Base-by-base conservation (phyloP, 2,888 invertebrate genomes). In the Choreutis nemorana region DNA sequence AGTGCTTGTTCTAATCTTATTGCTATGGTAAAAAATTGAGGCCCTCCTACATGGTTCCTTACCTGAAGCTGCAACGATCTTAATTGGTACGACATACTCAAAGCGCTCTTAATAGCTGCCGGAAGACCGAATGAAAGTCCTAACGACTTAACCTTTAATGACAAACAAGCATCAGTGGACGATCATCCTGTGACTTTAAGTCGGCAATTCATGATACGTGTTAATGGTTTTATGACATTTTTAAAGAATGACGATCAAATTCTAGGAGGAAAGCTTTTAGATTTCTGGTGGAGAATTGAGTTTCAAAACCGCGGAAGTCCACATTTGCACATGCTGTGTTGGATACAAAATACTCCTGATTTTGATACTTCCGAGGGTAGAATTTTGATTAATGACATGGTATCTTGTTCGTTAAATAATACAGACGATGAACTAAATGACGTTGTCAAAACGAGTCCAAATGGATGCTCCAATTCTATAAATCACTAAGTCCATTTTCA, bases 251-350 rank as follows among this genome's bases (percentile, higher is more conserved):
- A 29, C 2, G 22, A 31, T 16, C 24, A 20, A 12, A 8, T 18
- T 18, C 8, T 25, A 29, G 7, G 28, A 29, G 30, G 14, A 24
- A 24, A 33, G 11, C 9, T 33, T 12, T 24, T 16, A 31, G 30
- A 33, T 21, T 25, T 8, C 23, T 32, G 27, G 29, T 37, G 23
- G 30, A 23, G 37, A 1, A 28, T 36, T 5, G 35, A 37, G 16
- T 37, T 58, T 18, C 52, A 54, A 23, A 34, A 34, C 28, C 27
- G 32, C 3, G 34, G 28, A 2, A 37, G 41, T 11, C 50, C 56
- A 12, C 39, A 36, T 26, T 20, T 34, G 8, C 18, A 18, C 8
- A 18, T 18, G 18, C 8, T 8, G 18, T 18, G 18, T 8, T 18
- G 18, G 18, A 18, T 18, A 6, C 5, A 18, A 18, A 18, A 18